Conservation (phyloP, 1,140 invertebrate species). For the Ostrea edulis region DNA sequence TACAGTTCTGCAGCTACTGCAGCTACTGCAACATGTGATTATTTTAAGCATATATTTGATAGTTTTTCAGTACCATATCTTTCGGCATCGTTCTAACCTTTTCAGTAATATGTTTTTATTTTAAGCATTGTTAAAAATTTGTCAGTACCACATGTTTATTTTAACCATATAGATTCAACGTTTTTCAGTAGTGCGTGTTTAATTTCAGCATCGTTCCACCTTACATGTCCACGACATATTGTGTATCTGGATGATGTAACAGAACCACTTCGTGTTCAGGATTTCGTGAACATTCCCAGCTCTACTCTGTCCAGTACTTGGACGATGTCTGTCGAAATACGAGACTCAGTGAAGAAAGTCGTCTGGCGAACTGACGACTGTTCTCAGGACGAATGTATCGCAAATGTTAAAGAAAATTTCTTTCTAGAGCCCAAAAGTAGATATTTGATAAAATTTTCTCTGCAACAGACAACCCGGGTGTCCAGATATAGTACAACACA, state of each 20-base stretch:
- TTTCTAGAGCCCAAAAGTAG: not conserved
- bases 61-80: too few species aligned
- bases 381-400: not conserved
- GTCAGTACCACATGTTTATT: too few species aligned
- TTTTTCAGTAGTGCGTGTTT: too few species aligned
- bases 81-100: too few species aligned
- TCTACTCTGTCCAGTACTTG: not conserved
- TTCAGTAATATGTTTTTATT: too few species aligned
- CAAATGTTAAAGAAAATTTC: not conserved
- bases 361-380: not conserved
- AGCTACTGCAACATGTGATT: too few species aligned
- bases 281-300: not conserved
- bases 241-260: not conserved
- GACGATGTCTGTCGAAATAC: not conserved
- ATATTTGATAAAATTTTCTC: not conserved
- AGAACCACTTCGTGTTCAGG: not conserved
- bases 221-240: not conserved
- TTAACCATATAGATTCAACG: too few species aligned
- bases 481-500: not conserved
- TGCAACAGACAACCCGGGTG: not conserved
- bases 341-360: not conserved
- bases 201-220: too few species aligned
- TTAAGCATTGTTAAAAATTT: too few species aligned
- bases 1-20: too few species aligned
- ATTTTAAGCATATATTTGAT: too few species aligned